Conservation (phyloP, 2,888 invertebrate genomes). For the Zonitis immaculata region DNA sequence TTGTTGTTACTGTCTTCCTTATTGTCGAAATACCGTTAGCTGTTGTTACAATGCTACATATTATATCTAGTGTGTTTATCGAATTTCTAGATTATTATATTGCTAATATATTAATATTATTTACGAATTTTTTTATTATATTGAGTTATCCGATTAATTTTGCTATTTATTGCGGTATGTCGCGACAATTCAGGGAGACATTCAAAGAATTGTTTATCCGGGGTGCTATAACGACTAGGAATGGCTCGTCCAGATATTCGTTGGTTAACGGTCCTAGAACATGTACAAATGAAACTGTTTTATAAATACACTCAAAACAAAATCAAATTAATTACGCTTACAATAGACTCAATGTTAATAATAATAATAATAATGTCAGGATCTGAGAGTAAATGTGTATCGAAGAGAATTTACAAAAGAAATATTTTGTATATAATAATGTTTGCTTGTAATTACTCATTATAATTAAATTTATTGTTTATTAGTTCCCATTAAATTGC, state of each 20-base stretch:
- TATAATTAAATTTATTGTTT: no score
- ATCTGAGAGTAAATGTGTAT: no score
- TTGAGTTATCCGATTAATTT: constrained; percentile 91
- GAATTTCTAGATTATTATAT: constrained; percentile 71
- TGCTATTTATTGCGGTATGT: constrained; percentile 96
- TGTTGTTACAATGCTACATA: constrained; percentile 76
- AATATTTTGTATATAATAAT: constrained; percentile 20
- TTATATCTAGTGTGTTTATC: constrained; percentile 66
- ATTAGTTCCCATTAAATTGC: no score
- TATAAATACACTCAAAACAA: constrained; percentile 52
- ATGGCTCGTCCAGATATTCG: constrained; percentile 72
- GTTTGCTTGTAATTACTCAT: constrained; percentile 11
- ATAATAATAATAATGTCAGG: no score
- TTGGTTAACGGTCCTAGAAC: constrained; percentile 77
- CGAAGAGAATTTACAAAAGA: no score
- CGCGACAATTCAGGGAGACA: constrained; percentile 87
- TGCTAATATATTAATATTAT: constrained; percentile 70
- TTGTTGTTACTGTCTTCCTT: constrained; percentile 79
- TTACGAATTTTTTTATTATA: constrained; percentile 88
- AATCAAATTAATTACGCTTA: constrained; percentile 20
- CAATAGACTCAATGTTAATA: constrained; percentile 15
- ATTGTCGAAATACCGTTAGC: constrained; percentile 80
- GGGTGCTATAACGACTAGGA: constrained; percentile 56
- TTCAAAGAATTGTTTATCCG: constrained; percentile 79
- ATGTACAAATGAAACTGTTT: constrained; percentile 79